Conservation (phyloP, 2,113 vertebrate species). For the Cercopithecus mona region DNA sequence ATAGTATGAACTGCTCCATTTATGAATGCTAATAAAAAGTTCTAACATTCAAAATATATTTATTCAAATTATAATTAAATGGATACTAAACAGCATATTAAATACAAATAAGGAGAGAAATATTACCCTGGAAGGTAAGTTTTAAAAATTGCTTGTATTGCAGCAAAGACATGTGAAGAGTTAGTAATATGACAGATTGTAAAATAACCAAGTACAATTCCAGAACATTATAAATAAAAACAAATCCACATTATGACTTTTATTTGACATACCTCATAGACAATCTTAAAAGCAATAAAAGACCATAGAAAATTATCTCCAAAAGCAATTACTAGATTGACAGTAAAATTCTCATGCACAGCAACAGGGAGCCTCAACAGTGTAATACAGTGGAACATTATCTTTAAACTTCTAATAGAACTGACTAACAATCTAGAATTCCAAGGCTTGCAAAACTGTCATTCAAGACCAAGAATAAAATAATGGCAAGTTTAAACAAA, state of each 20-base stretch:
- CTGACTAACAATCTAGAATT: not conserved
- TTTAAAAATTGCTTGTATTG: not conserved
- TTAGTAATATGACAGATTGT: not conserved
- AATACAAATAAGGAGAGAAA: not conserved
- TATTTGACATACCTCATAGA: not conserved
- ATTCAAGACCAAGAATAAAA: not conserved
- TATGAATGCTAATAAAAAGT: not conserved
- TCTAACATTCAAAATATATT: not conserved
- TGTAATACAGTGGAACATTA: not conserved
- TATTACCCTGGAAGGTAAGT: not conserved
- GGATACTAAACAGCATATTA: not conserved
- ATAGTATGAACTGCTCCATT: not conserved
- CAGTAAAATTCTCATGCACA: not conserved
- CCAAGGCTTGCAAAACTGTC: not conserved
- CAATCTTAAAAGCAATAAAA: not conserved
- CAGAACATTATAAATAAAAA: not conserved
- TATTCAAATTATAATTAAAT: not conserved
- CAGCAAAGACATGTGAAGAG: not conserved
- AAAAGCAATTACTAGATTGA: not conserved
- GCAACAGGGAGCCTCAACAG: not conserved
- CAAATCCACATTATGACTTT: not conserved
- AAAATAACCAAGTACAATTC: not conserved
- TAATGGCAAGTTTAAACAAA: not conserved
- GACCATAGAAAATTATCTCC: not conserved
- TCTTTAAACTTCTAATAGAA: not conserved